Conservation (phyloP, 1,140 invertebrate genomes). For the Philotrypesis tridentata region DNA sequence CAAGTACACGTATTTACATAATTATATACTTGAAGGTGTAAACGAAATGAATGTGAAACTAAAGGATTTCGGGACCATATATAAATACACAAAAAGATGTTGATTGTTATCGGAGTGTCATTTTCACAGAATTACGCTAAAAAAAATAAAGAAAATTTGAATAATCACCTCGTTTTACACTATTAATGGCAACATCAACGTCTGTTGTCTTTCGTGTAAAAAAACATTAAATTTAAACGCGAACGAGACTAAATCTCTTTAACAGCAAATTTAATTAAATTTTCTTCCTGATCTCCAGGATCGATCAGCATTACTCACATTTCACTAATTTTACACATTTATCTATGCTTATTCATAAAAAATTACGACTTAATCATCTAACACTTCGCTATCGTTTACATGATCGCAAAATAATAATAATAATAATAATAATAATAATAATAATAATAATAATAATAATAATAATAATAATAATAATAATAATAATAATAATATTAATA, state of each 20-base stretch:
- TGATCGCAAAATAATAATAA: constrained; percentile 43
- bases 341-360: constrained; percentile 35
- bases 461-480: constrained; percentile 9
- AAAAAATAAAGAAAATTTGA: too few relatives aligned
- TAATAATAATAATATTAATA: constrained; percentile 20
- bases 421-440: neutral
- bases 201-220: neutral
- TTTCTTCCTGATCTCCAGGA: neutral
- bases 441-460: constrained; percentile 37
- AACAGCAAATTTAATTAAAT: constrained; percentile 5
- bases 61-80: neutral
- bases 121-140: too few relatives aligned
- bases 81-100: too few relatives aligned
- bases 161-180: too few relatives aligned
- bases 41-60: neutral
- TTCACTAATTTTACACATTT: constrained; percentile 1
- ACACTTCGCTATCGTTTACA: constrained; percentile 34
- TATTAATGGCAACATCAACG: neutral
- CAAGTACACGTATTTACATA: neutral
- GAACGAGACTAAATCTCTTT: constrained; percentile 2
- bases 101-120: too few relatives aligned
- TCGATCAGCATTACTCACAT: neutral
- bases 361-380: constrained; percentile 18
- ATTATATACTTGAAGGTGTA: neutral
- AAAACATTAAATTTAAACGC: neutral